These are phyloP conservation scores for Thymallus thymallus DNA, from an alignment of 2,113 vertebrate genomes.

Conservation along the genomic window DNA sequence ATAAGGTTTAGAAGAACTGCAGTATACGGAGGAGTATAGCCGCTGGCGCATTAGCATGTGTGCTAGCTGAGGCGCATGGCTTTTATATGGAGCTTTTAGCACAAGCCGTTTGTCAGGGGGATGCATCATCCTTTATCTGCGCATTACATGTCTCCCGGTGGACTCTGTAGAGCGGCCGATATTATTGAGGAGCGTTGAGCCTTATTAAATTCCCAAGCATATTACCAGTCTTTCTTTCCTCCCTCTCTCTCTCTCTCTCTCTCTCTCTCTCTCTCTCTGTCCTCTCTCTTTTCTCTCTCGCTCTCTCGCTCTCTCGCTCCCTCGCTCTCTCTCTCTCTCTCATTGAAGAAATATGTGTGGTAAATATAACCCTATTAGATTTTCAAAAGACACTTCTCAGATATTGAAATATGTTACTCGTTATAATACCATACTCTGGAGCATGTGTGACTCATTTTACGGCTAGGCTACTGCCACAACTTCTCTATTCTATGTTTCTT, in stretches of 20 bases:
- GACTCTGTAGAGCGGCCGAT: conserved; percentile 67
- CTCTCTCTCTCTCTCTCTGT: neutral
- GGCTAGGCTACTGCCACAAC: too few relatives aligned
- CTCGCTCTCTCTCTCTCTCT: neutral
- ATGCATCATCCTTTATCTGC: conserved; percentile 70
- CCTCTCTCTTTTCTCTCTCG: conserved; percentile 15
- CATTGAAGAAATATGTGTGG: neutral
- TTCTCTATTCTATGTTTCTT: too few relatives aligned
- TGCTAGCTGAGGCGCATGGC: conserved; percentile 39
- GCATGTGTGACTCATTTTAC: conserved; percentile 20
- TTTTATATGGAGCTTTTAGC: conserved; percentile 53
- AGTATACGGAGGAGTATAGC: conserved; percentile 21
- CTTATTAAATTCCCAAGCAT: conserved; percentile 80
- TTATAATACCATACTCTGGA: conserved; percentile 32
- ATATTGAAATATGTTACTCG: conserved; percentile 49
- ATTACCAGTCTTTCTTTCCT: conserved; percentile 56
- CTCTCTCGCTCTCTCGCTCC: neutral
- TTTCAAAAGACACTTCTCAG: too few relatives aligned
- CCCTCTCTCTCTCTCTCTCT: neutral
- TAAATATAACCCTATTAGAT: too few relatives aligned
- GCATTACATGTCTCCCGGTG: conserved; percentile 72
- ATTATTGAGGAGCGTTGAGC: conserved; percentile 75
- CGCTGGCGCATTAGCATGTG: conserved; percentile 55
- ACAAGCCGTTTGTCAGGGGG: conserved; percentile 65
- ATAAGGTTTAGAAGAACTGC: conserved; percentile 44